Evolutionary conservation across 1,140 invertebrate genomes (phyloP).

Genomic region (Wasmannia auropunctata): DNA sequence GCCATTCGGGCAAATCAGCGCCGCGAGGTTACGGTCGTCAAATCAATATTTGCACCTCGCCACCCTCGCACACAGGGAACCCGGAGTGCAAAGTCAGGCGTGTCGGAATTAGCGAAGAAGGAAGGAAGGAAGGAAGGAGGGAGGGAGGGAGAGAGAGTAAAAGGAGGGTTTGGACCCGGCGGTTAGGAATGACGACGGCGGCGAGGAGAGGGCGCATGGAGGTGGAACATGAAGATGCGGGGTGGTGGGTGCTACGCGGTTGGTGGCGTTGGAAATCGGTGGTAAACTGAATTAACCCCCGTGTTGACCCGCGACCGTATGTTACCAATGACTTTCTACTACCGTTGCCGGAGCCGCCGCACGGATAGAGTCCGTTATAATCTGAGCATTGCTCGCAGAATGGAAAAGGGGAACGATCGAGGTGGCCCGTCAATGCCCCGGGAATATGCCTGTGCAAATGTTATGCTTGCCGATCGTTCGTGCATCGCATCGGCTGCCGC

Average conservation of each 20-base stretch:
- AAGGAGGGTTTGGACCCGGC: slow-evolving; percentile 14
- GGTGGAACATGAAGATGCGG: background rate
- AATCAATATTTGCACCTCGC: slow-evolving; percentile 78
- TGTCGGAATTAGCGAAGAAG: slow-evolving; percentile 68
- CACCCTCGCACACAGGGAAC: slow-evolving; percentile 51
- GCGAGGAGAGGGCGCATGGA: background rate
- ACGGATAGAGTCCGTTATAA: slow-evolving; percentile 60
- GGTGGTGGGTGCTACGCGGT: background rate
- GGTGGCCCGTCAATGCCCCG: background rate
- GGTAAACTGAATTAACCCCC: slow-evolving; percentile 78
- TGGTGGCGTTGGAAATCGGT: slow-evolving; percentile 71
- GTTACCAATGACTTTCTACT: slow-evolving; percentile 77
- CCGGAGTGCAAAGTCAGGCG: slow-evolving; percentile 59
- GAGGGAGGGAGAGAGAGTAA: slow-evolving; percentile 25
- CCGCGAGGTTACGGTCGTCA: slow-evolving; percentile 70
- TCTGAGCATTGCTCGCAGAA: background rate
- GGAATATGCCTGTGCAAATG: slow-evolving; percentile 39
- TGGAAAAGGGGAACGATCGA: slow-evolving; percentile 15
- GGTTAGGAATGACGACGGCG: slow-evolving; percentile 38
- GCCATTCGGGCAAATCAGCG: slow-evolving; percentile 72
- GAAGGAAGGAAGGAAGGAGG: slow-evolving; percentile 50
- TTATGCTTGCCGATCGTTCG: background rate
- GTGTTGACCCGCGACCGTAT: slow-evolving; percentile 74
- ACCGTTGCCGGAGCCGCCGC: slow-evolving; percentile 28
- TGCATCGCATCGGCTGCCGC: background rate